Evolutionary conservation across 2,888 invertebrate genomes (phyloP), one percentile per base, ranked within the genome.

Genomic region (Eupithecia dodoneata): DNA sequence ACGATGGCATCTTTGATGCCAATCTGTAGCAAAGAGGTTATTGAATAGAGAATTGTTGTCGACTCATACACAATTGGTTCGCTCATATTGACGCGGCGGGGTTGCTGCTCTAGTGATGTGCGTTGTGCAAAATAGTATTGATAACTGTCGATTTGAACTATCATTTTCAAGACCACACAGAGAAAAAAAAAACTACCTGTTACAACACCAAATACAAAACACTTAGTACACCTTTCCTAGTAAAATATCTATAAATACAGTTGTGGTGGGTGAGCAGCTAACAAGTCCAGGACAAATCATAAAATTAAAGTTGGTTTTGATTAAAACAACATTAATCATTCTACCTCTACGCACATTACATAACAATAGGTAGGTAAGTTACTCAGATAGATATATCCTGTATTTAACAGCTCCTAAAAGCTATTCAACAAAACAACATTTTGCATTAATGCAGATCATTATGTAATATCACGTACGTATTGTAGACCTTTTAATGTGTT

Each of bases 31-130:
- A 87, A 86, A 87, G 88, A 87, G 87, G 86, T 92, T 93, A 94
- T 93, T 93, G 93, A 93, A 93, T 92, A 93, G 91, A 89, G 86
- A 88, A 88, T 89, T 91, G 92, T 90, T 89, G 90, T 87, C 88
- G 89, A 92, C 88, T 91, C 92, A 91, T 90, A 90, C 88, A 92
- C 93, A 93, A 93, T 93, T 93, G 92, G 90, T 88, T 86, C 88
- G 88, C 86, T 90, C 89, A 90, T 92, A 92, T 90, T 89, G 91
- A 91, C 93, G 87, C 93, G 90, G 89, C 93, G 91, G 93, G 94
- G 93, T 88, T 88, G 90, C 92, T 85, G 71, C 73, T 79, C 78
- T 86, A 90, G 91, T 87, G 90, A 85, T 86, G 91, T 84, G 79
- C 79, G 15, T 49, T 47, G n/a, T 42, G 3, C n/a, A 49, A 71